A percentile compares a stretch with the other conserved stretches of the same genome.
Conservation (phyloP, 2,797 vertebrate genomes). For the Trematomus bernacchii region DNA sequence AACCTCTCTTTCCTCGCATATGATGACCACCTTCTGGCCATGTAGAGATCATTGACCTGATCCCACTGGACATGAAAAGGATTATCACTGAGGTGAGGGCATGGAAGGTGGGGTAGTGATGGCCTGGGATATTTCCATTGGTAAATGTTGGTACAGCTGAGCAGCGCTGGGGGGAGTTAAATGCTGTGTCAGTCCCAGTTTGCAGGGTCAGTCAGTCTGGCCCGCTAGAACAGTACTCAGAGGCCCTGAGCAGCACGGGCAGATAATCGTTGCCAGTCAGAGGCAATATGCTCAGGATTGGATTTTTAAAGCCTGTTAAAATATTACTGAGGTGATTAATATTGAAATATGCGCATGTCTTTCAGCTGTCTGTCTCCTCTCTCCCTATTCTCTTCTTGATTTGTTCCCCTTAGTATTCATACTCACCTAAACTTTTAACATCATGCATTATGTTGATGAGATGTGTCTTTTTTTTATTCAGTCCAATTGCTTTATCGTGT, state of each 20-base stretch:
- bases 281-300: conserved; percentile 87
- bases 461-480: conserved; percentile 39
- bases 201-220: conserved; percentile 70
- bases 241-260: conserved; percentile 62
- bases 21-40: conserved; percentile 69
- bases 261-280: conserved; percentile 84
- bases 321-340: conserved; percentile 91
- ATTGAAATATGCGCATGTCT: conserved; percentile 86
- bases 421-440: conserved; percentile 49
- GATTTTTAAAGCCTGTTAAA: conserved; percentile 90
- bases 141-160: conserved; percentile 51
- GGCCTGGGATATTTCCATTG: conserved; percentile 33
- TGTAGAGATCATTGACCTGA: conserved; percentile 52
- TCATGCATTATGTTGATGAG: conserved; percentile 58
- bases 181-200: conserved; percentile 75
- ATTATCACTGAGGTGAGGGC: conserved; percentile 51
- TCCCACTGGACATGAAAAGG: conserved; percentile 36
- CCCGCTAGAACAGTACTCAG: conserved; percentile 59
- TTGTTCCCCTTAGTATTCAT: conserved; percentile 54
- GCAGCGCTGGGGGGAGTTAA: conserved; percentile 56
- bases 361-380: conserved; percentile 79
- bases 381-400: conserved; percentile 57
- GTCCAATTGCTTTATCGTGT: conserved; percentile 44
- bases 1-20: conserved; percentile 59
- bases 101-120: neutral